Base-by-base conservation (phyloP, 1,140 invertebrate species). In the Campoletis sonorensis region DNA sequence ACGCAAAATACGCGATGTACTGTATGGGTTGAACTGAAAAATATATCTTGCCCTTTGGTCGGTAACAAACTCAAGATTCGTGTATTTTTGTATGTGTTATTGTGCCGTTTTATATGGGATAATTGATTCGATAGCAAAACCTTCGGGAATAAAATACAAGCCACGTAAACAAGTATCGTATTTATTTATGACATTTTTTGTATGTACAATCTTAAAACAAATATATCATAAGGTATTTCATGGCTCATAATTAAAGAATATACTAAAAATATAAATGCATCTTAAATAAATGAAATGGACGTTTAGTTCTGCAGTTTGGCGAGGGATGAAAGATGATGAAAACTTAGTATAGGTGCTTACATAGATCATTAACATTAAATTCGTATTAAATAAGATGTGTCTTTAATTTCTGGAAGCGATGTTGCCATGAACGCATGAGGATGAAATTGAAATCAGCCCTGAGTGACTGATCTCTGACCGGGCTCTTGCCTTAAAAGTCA, bases 161-260 rank as follows among this genome's bases (percentile, higher is more conserved):
- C 51, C 40, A 76, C 40, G 61, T 79, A 72, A 79, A 58, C n/a
- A 77, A 23, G 72, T 70, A 72, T 61, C 40, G 61, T 61, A 73
- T 49, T 23, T 80, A 64, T 37, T 79, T 67, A 81, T 72, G 51
- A 78, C 75, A 82, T 40, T 64, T 76, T 83, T 81, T 68, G 72
- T 85, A 81, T 84, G 71, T 84, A 84, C 79, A 84, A 82, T 81
- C 77, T 54, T 84, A 81, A 81, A 86, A 85, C 84, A 86, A 54
- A 58, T 71, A 68, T 21, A 18, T 49, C 70, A 64, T 75, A 21
- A 26, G 21, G 54, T n/a, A 67, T 54, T 54, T 26, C 26, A 37
- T 76, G 33, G 61, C 58, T 79, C 75, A 21, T 58, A 58, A 58
- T 13, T 58, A n/a, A 58, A 5, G 40, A 10, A 8, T n/a, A 58